Percentiles rank a stretch among this genome's conserved stretches.
phyloP scores from a whole-genome alignment of 2,888 invertebrate genomes.

The Cryptus armator region DNA sequence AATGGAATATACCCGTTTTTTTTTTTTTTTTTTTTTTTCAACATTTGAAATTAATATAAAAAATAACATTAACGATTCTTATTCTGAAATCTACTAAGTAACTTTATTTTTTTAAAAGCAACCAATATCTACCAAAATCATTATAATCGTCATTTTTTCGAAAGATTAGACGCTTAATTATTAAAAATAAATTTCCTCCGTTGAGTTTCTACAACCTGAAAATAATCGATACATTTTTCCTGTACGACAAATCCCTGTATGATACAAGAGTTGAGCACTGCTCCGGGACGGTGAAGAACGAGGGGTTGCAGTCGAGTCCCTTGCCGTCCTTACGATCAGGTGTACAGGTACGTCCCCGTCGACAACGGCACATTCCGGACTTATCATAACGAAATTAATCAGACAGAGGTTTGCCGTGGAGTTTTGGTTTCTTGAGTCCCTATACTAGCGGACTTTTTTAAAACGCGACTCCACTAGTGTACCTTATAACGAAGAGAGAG shows the following conservation, averaged over 20 bases:
- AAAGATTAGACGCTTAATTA: not conserved
- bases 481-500: constrained; percentile 27
- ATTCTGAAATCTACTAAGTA: no score
- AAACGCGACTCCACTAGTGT: constrained; percentile 29
- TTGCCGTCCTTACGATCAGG: not conserved
- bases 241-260: constrained; percentile 13
- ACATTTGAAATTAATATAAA: not conserved
- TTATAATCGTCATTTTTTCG: not conserved
- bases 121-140: no score
- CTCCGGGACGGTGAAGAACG: constrained; percentile 35
- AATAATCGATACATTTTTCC: constrained; percentile 4
- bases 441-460: not conserved
- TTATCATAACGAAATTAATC: constrained; percentile 77
- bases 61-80: not conserved
- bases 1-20: not conserved
- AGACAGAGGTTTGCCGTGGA: constrained; percentile 64
- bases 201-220: not conserved
- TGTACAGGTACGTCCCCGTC: constrained; percentile 17
- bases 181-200: not conserved
- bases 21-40: not conserved
- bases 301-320: constrained; percentile 44
- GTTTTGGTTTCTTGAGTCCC: constrained; percentile 56
- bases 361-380: constrained; percentile 72
- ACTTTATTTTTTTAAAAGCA: no score
- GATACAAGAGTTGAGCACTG: constrained; percentile 8